Percentiles rank a stretch among this genome's conserved stretches.
These are phyloP conservation scores for Heliothis virescens DNA, from an alignment of 1,140 invertebrate genomes.

Conservation along the genomic window DNA sequence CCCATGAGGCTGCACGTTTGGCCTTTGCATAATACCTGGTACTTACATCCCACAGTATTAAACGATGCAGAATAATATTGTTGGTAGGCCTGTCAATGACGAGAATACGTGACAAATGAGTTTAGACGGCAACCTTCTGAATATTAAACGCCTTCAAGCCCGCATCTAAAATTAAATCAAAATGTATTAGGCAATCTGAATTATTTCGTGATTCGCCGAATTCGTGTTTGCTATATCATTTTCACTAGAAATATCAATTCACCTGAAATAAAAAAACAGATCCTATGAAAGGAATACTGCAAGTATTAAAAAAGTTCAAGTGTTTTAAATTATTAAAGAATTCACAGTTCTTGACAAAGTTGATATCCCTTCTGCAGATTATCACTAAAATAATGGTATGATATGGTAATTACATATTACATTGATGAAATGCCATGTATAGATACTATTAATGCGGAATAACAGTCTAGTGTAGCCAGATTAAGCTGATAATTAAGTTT, in stretches of 20 bases:
- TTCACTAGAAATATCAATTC: too few species aligned
- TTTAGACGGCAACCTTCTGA: not conserved
- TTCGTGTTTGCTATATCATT: too few species aligned
- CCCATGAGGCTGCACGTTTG: conserved; percentile 27
- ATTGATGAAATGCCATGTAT: not conserved
- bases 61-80: not conserved
- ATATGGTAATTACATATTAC: not conserved
- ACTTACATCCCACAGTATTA: not conserved
- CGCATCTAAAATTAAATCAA: not conserved
- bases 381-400: too few species aligned
- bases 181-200: too few species aligned
- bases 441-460: not conserved
- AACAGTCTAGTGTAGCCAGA: not conserved
- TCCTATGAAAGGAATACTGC: too few species aligned
- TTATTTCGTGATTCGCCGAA: too few species aligned
- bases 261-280: too few species aligned
- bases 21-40: conserved; percentile 23
- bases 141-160: not conserved
- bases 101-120: not conserved
- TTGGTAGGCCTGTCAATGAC: not conserved
- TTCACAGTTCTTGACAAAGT: too few species aligned
- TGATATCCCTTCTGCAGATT: too few species aligned
- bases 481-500: conserved; percentile 3
- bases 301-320: too few species aligned
- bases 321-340: too few species aligned